Evolutionary conservation across 2,113 vertebrate species (phyloP).

Genomic region (Sinocyclocheilus grahami): DNA sequence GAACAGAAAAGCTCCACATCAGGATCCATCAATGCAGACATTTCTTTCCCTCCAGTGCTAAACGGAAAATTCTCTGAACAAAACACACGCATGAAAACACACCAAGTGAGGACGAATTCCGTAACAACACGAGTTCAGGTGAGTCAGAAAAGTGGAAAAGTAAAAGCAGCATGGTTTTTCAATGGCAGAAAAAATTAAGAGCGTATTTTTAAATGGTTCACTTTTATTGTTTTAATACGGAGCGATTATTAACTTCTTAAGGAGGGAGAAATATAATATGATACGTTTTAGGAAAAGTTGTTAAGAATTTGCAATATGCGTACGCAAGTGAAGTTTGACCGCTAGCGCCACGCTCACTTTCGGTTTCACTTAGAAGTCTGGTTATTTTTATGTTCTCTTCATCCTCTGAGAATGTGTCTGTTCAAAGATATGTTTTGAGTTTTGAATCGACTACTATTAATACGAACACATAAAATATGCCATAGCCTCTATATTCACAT

Average conservation of each 20-base stretch:
- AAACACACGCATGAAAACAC: constrained; percentile 82
- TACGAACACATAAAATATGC: background rate
- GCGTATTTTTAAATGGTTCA: background rate
- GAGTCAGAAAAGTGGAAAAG: constrained; percentile 17
- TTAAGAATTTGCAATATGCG: background rate
- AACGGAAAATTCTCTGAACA: constrained; percentile 85
- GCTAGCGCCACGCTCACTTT: background rate
- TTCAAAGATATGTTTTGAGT: no score
- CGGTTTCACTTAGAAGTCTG: background rate
- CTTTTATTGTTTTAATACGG: background rate
- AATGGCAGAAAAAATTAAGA: background rate
- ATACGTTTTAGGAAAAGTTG: no score
- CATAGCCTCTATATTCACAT: background rate
- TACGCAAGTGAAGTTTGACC: background rate
- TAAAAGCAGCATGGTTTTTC: background rate
- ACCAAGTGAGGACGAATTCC: constrained; percentile 81
- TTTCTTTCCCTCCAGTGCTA: constrained; percentile 73
- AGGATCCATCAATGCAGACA: constrained; percentile 78
- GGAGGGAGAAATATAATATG: background rate
- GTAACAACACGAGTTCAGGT: constrained; percentile 82
- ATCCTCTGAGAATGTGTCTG: background rate
- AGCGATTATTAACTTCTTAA: background rate
- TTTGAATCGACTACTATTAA: background rate
- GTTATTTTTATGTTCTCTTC: background rate
- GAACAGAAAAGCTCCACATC: constrained; percentile 83